Evolutionary conservation across 2,888 invertebrate genomes (phyloP).

Genomic region (Helicoverpa assulta): DNA sequence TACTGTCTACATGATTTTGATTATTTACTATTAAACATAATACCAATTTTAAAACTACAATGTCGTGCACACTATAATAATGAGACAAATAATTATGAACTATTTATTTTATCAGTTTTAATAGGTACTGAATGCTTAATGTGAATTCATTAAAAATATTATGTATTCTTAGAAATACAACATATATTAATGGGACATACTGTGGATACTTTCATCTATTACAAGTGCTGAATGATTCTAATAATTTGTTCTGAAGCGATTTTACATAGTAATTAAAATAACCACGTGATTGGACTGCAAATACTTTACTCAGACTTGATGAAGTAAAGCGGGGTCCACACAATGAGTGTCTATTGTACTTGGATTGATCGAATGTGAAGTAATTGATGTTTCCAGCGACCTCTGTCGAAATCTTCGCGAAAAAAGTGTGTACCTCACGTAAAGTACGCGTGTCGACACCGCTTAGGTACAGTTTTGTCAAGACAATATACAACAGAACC

Average conservation of each 20-base stretch:
- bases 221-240: constrained; percentile 75
- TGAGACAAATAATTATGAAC: constrained; percentile 76
- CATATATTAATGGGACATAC: constrained; percentile 76
- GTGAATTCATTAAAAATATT: constrained; percentile 86
- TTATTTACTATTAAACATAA: constrained; percentile 7
- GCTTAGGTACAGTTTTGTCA: constrained; percentile 78
- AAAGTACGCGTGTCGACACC: constrained; percentile 32
- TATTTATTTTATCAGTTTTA: constrained; percentile 81
- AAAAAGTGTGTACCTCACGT: not conserved
- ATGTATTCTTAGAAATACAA: constrained; percentile 85
- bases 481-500: constrained; percentile 70
- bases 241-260: constrained; percentile 60
- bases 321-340: constrained; percentile 57
- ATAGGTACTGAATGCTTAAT: constrained; percentile 89
- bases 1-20: constrained; percentile 45
- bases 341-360: constrained; percentile 32
- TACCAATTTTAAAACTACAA: constrained; percentile 36
- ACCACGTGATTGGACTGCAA: constrained; percentile 68
- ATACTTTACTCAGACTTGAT: constrained; percentile 78
- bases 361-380: constrained; percentile 10
- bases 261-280: constrained; percentile 51
- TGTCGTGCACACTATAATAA: constrained; percentile 65
- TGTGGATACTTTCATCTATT: constrained; percentile 77
- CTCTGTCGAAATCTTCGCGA: not conserved
- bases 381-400: constrained; percentile 20